Evolutionary conservation across 2,888 invertebrate genomes (phyloP), one percentile per base, ranked within the genome.

Genomic region (Idaea biselata): DNA sequence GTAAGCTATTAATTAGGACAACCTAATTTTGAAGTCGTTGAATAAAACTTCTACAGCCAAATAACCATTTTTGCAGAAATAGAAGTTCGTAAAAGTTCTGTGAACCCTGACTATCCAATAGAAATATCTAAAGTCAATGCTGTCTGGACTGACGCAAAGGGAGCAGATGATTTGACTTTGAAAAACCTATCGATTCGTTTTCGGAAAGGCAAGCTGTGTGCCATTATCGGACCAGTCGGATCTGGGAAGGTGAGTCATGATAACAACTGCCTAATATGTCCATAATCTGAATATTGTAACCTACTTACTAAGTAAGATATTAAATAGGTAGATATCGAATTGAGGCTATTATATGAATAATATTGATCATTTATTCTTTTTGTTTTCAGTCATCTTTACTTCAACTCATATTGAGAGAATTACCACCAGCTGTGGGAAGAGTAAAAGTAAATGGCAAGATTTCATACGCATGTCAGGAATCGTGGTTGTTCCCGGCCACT

Each of bases 141-240:
- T 33, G 79, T 88, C 31, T 87, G 94, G 94, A 72, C 77, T 31
- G 72, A 66, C 14, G 72, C 77, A 0, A 73, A 77, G 1, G 87
- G 91, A 25, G 33, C 67, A 0, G 67, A 73, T 5, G 90, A 93
- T 18, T 88, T 95, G 60, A 89, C 87, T 0, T 83, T 94, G 53
- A 93, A 93, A 75, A 91, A 83, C 69, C 86, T 96, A 16, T 94
- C 93, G 54, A 70, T 96, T 58, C 86, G 93, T 1, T 82, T 96
- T 7, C 87, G 91, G 25, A 90, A 87, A 60, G 94, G 95, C 0
- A 94, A 95, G 77, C 87, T 97, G 5, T 95, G 96, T 73, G 97
- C 96, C 0, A 88, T 98, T 6, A 96, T 98, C 67, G 98, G 98
- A 0, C 95, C 97, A 0, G 97, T 98, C 4, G 98, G 98, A 6